Evolutionary conservation across 2,888 invertebrate species (phyloP), one percentile per base, ranked within the genome.

Genomic region (Smittia aterrima): DNA sequence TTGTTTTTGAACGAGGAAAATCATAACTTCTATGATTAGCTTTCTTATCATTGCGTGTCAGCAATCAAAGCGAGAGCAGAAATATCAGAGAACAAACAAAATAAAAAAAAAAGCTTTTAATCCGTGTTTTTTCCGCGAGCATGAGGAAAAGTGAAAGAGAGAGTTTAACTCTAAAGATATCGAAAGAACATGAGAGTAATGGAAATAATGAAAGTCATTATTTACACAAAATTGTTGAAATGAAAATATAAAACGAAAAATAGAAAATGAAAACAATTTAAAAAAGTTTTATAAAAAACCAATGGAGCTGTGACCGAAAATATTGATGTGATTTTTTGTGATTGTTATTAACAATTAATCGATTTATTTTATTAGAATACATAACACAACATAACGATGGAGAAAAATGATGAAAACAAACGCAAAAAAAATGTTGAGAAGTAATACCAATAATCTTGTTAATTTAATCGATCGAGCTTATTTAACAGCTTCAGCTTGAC

Each of bases 311-410:
- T 82, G 82, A 82, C 82, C 79, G 81, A 81, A 79, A 80, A 80
- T 80, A 80, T 77, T 81, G 80, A 82, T 82, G 82, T 82, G 82
- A 82, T 82, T 82, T 80, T 81, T 80, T 82, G 82, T 82, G 82
- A 82, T 82, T 82, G 81, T 79, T 79, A 78, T 77, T 78, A 77
- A 72, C 72, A 62, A 72, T 72, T 72, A 72, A 72, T 72, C 72
- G 53, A 71, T 62, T 72, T 72, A 72, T 72, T 72, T 38, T 72
- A 70, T 70, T 70, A 70, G 58, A 32, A 32, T 9, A n/a, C 11
- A 72, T 40, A 62, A 72, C 58, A 32, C 9, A 53, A 47, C 18
- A n/a, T 24, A 71, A 71, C 16, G 47, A 47, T 47, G 47, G n/a
- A n/a, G 47, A 6, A 62, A 72, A 58, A 58, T 24, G 20, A 53